Evolutionary conservation across 35 echinoderm and acorn worm species (phyloP), one percentile per base, ranked within the genome.

Genomic region (Stichopus chloronotus): DNA sequence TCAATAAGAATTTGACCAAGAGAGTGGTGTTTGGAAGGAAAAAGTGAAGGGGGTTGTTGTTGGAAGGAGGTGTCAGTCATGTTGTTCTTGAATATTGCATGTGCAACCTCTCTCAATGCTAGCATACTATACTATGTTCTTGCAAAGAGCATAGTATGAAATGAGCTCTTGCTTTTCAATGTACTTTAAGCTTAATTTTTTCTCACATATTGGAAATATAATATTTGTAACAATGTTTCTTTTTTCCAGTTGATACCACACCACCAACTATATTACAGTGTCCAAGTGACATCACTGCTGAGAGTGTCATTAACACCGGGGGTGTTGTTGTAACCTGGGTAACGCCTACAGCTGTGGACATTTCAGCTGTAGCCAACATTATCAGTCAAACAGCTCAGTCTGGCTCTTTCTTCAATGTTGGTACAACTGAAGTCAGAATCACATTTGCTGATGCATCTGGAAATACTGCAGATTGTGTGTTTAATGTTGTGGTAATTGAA

Each of bases 251-350:
- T 56, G 80, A 83, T 43, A 88, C 57, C 4, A 88, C 61, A 60
- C 86, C 86, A 63, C 86, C 86, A 63, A 60, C 86, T 57, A 90
- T 95, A 25, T 52, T 24, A 12, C 90, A 83, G 57, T 94, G 92
- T 72, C 95, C 95, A 21, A 56, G 59, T 56, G 82, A 94, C 52
- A 94, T 96, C 56, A 53, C 52, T 12, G 81, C 76, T 20, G 78
- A 89, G n/a, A 83, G 90, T 14, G 76, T 79, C 72, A 65, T 95
- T 72, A 92, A 88, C 0, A 91, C 61, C 19, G 63, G 57, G 7
- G 81, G 78, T 63, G 57, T 24, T 24, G 16, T 88, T 58, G 86
- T 69, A 5, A 88, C 86, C 58, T 88, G 86, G 86, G 61, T 69
- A n/a, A 14, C 11, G 5, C 86, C 86, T 60, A 63, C 86, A 88